Conservation (phyloP, 1,140 invertebrate species). For the Drosophila insularis region DNA sequence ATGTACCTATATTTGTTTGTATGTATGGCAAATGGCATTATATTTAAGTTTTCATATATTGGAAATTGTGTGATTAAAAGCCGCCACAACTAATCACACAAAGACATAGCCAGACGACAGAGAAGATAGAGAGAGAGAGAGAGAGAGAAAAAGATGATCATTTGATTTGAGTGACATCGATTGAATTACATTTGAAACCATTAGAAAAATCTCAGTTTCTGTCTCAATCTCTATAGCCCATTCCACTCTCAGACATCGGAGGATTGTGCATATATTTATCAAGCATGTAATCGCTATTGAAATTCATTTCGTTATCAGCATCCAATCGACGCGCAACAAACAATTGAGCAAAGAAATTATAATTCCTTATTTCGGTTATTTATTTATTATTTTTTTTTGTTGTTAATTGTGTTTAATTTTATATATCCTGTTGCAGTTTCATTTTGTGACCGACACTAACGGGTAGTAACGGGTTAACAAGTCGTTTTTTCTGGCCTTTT, state of each 20-base stretch:
- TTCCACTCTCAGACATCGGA: constrained; percentile 18
- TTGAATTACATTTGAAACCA: constrained; percentile 65
- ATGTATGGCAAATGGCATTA: constrained; percentile 31
- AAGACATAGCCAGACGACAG: too few relatives aligned
- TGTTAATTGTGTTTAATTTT: constrained; percentile 2
- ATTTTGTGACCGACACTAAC: constrained; percentile 83
- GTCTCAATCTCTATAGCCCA: constrained; percentile 13
- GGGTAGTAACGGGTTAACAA: constrained; percentile 59
- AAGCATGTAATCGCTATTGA: constrained; percentile 59
- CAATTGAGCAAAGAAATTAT: too few relatives aligned
- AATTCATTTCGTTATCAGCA: constrained; percentile 81
- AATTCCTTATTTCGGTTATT: neutral
- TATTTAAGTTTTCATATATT: constrained; percentile 32
- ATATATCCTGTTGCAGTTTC: constrained; percentile 69
- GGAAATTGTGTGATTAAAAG: constrained; percentile 51
- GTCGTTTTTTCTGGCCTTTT: constrained; percentile 35
- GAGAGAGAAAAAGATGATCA: constrained; percentile 20
- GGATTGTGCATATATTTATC: constrained; percentile 67
- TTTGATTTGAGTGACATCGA: constrained; percentile 51
- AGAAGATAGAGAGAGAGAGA: constrained; percentile 4
- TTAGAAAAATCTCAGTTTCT: constrained; percentile 49
- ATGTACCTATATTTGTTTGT: constrained; percentile 30
- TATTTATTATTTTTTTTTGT: neutral
- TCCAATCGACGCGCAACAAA: constrained; percentile 46
- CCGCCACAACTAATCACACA: constrained; percentile 30